These are phyloP conservation scores for Taphrorychus bicolor DNA, from an alignment of 2,888 invertebrate species.

Conservation along the genomic window DNA sequence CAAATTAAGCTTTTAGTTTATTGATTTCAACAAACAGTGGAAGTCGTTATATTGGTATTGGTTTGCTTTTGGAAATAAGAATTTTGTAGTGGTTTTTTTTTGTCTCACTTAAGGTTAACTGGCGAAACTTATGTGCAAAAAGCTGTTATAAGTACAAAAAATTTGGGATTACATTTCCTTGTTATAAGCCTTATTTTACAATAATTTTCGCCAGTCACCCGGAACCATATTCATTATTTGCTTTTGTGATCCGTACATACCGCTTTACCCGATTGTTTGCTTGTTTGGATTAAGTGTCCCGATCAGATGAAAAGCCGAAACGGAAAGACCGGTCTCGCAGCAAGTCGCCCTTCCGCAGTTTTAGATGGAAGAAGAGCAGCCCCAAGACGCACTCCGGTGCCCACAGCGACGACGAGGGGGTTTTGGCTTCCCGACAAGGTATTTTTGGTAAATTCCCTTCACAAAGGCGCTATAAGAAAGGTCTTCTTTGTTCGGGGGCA, in stretches of 20 bases:
- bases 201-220: not conserved
- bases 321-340: slow-evolving; percentile 85
- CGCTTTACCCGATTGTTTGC: slow-evolving; percentile 26
- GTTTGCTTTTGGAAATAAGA: no score
- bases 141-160: no score
- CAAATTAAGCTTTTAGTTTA: no score
- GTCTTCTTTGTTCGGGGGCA: not conserved
- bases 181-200: no score
- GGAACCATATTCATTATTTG: not conserved
- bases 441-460: slow-evolving; percentile 14
- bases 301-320: slow-evolving; percentile 57
- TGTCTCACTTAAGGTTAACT: no score
- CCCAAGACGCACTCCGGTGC: slow-evolving; percentile 68
- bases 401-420: slow-evolving; percentile 84
- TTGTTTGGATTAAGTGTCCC: slow-evolving; percentile 49
- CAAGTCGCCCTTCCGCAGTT: slow-evolving; percentile 93
- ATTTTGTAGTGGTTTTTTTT: no score
- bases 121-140: no score
- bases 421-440: slow-evolving; percentile 55
- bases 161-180: no score
- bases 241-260: not conserved
- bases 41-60: no score
- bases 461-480: no score
- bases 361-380: slow-evolving; percentile 87
- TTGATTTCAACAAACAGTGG: no score